Evolutionary conservation across 2,888 invertebrate genomes (phyloP).

Genomic region (Sturmia bella): DNA sequence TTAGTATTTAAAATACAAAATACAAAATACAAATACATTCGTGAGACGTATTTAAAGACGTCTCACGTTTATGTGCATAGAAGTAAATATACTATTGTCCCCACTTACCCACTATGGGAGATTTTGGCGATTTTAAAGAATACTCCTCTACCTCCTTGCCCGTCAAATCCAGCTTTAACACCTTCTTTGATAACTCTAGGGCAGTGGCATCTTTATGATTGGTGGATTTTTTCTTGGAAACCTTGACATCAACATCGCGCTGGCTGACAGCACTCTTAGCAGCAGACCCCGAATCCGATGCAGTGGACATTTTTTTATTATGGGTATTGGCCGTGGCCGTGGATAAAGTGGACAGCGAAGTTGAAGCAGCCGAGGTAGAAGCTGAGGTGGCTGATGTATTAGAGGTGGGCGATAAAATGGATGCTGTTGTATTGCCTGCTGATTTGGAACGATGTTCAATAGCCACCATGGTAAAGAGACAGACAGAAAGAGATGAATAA

Average conservation of each 20-base stretch:
- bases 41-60: too few species aligned
- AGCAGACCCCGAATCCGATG: constrained; percentile 54
- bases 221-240: constrained; percentile 78
- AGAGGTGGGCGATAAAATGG: constrained; percentile 71
- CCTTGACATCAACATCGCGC: constrained; percentile 84
- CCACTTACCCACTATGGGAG: constrained; percentile 79
- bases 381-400: constrained; percentile 68
- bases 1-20: too few species aligned
- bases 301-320: constrained; percentile 59
- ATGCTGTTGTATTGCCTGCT: constrained; percentile 69
- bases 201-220: constrained; percentile 74
- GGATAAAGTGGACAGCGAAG: constrained; percentile 61
- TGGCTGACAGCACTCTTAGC: constrained; percentile 84
- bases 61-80: too few species aligned
- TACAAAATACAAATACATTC: too few species aligned
- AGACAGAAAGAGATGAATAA: too few species aligned
- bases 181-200: constrained; percentile 78
- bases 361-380: constrained; percentile 70
- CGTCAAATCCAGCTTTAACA: constrained; percentile 80
- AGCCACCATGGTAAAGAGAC: constrained; percentile 78
- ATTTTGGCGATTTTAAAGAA: constrained; percentile 80
- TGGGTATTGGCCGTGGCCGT: constrained; percentile 49
- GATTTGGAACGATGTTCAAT: constrained; percentile 76
- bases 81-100: not conserved
- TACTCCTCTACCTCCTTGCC: constrained; percentile 78